Percentiles rank a stretch among this genome's conserved stretches.
Conservation (phyloP, 2,797 vertebrate species). For the Rhodeus uyekii region DNA sequence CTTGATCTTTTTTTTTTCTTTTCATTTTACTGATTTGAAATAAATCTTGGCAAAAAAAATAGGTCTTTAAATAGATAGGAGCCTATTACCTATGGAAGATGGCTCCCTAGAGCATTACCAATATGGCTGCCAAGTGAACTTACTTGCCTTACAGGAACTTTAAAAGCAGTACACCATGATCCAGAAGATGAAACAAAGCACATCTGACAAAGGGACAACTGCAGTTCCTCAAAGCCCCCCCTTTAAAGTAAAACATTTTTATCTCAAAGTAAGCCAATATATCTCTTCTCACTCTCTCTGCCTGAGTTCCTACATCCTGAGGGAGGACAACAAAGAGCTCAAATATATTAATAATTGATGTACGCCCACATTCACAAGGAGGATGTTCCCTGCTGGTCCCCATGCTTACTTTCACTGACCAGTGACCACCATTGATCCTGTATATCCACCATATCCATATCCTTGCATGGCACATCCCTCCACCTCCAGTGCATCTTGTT, state of each 20-base stretch:
- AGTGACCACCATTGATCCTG: background rate
- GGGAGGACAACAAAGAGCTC: conserved; percentile 51
- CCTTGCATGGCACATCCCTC: background rate
- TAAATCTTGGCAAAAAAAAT: background rate
- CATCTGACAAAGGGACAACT: conserved; percentile 30
- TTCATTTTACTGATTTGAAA: background rate
- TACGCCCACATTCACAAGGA: conserved; percentile 30
- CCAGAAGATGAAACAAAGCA: conserved; percentile 16
- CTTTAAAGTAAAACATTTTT: conserved; percentile 37
- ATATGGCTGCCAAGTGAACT: background rate
- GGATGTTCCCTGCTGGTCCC: conserved; percentile 6
- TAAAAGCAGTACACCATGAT: conserved; percentile 13
- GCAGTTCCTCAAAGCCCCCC: conserved; percentile 41
- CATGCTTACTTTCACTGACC: conserved; percentile 14
- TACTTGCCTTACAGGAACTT: background rate
- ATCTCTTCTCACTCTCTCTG: conserved; percentile 29
- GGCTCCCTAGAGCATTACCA: background rate
- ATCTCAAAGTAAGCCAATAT: conserved; percentile 49
- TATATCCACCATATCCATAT: background rate
- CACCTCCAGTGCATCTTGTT: background rate
- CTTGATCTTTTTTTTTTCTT: background rate
- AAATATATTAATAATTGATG: conserved; percentile 57
- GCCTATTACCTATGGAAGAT: background rate
- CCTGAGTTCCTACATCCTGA: conserved; percentile 56
- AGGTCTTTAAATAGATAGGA: background rate